Evolutionary conservation across 2,113 vertebrate genomes (phyloP).

Genomic region (Ancistrus triradiatus): DNA sequence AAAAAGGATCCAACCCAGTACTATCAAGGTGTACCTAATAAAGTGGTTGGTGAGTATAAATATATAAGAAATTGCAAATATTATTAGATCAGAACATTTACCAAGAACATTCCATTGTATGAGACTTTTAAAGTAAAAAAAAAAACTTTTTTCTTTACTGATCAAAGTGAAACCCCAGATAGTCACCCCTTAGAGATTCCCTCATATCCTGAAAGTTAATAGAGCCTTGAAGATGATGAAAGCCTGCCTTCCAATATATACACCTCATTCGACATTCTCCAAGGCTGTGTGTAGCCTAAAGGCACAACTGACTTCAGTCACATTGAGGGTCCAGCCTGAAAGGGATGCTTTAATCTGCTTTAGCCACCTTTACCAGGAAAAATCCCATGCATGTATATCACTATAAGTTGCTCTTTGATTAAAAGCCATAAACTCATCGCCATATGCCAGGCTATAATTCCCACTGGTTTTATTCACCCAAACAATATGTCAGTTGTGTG

Average conservation of each 20-base stretch:
- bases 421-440: conserved; percentile 19
- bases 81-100: no score
- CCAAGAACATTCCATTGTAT: neutral
- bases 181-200: conserved; percentile 4
- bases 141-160: neutral
- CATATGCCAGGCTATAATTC: neutral
- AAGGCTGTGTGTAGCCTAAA: conserved; percentile 12
- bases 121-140: neutral
- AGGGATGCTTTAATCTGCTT: conserved; percentile 21
- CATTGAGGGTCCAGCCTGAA: neutral
- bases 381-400: no score
- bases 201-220: conserved; percentile 3
- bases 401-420: conserved; percentile 1
- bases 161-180: conserved; percentile 19
- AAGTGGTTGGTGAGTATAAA: no score
- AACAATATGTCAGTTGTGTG: no score
- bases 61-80: no score
- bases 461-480: conserved; percentile 1
- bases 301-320: neutral
- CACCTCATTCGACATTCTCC: conserved; percentile 4
- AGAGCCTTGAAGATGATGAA: conserved; percentile 26
- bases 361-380: conserved; percentile 1
- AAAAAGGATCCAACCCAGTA: no score
- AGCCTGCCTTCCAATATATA: conserved; percentile 12
- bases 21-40: no score